A percentile compares a stretch with the other conserved stretches of the same genome.
These are phyloP conservation scores for Perca schrenkii DNA, from an alignment of 2,113 vertebrate genomes.

Conservation along the genomic window DNA sequence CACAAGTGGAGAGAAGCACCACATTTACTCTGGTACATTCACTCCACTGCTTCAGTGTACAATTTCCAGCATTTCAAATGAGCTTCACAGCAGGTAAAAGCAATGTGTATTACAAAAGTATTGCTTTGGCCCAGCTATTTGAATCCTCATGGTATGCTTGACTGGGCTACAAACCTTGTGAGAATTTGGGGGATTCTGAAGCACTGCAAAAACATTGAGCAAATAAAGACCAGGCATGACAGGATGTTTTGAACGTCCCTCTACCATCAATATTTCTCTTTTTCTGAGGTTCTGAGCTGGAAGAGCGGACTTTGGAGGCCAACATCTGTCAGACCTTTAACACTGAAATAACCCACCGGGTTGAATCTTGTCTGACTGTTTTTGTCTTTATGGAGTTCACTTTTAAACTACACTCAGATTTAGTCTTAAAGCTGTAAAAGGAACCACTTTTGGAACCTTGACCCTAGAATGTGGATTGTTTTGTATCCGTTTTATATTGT, in stretches of 20 bases:
- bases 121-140: background rate
- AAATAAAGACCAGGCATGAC: background rate
- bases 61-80: background rate
- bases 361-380: background rate
- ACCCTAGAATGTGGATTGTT: background rate
- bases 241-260: background rate
- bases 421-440: background rate
- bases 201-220: background rate
- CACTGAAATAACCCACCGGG: constrained; percentile 24
- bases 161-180: background rate
- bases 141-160: background rate
- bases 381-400: background rate
- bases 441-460: background rate
- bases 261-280: constrained; percentile 1
- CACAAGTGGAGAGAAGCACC: constrained; percentile 5
- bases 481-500: background rate
- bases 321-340: constrained; percentile 2
- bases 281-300: constrained; percentile 4
- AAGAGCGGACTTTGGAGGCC: constrained; percentile 1
- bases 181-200: background rate
- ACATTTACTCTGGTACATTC: constrained; percentile 13
- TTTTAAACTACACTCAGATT: background rate
- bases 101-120: background rate
- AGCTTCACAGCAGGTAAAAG: constrained; percentile 14
- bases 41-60: constrained; percentile 17